Base-by-base conservation (phyloP, 2,888 invertebrate genomes). In the Corythucha ciliata region DNA sequence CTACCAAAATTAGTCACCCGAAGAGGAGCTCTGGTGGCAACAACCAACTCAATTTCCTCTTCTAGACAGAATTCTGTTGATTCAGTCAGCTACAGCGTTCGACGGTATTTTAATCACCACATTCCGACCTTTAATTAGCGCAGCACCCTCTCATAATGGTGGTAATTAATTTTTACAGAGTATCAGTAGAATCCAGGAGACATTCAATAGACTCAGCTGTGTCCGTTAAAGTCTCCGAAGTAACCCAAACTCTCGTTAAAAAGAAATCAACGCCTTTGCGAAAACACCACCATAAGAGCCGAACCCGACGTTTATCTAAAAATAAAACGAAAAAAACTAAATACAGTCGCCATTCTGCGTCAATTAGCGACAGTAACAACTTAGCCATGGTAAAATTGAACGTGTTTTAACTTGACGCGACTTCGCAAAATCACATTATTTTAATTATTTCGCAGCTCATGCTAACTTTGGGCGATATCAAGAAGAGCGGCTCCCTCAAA, bases 201-300 rank as follows among this genome's bases (percentile, higher is more conserved):
- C 88, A 89, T 68, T 90, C 90, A 0, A 77, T 88, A 16, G 91
- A 91, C 64, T 90, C 90, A 46, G 89, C 90, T 63, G 74, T 85
- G 41, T 86, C 86, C 0, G 82, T 88, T 0, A 86, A 87, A 68
- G 82, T 87, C 39, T 83, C 86, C 1, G 87, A 88, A 68, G 75
- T 86, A 72, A 86, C 84, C 64, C 83, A 84, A 2, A 74, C 73
- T 3, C 57, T 63, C 3, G 58, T 58, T n/a, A 57, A 58, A 49
- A 57, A 56, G 52, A 54, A 55, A 25, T 52, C 52, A 10, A 53
- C 56, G 14, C 55, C 55, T 8, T 40, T 45, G 16, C 53, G 51
- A 27, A 56, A 53, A 37, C 50, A 53, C 32, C 56, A 53, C 21
- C 36, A 45, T 16, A 40, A 41, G 25, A 48, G 25, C 40, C 18